Base-by-base conservation (phyloP, 2,797 vertebrate species). In the Pantherophis vulpinus region DNA sequence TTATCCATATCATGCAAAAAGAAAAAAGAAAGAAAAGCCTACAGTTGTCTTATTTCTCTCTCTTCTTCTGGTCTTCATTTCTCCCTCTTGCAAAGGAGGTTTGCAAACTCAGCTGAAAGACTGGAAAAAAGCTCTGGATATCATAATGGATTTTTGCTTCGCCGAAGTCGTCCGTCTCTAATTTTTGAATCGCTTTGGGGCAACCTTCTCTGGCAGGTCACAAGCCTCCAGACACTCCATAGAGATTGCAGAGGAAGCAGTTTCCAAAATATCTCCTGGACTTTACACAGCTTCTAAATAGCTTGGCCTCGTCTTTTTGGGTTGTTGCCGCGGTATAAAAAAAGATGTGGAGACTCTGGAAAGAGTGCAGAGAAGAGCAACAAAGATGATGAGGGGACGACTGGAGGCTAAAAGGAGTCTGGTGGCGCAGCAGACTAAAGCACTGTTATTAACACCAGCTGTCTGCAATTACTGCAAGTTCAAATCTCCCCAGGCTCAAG, bases 41-140 rank as follows among this genome's bases (percentile, higher is more conserved):
- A n/a, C 61, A 13, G 12, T 63, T 27, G 25, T 29, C 9, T 13
- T 12, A 1, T 63, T 14, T 2, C 0, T 13, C 4, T 1, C 1
- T 27, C 60, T 61, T 63, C 61, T 63, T 70, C 29, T 16, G 13
- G 13, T 32, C 29, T n/a, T 16, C 63, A 10, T 79, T 10, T 10
- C n/a, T n/a, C 32, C 70, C 1, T 42, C 37, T 42, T 42, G 18
- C 70, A 74, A 18, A 66, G 12, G 29, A n/a, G 1, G 12, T 25
- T 37, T 74, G 32, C 70, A 23, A 20, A 79, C 70, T 79, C 70
- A 2, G 70, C 32, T 1, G 70, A 9, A 74, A 74, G 7, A 9
- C 32, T 74, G 16, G 16, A 7, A 70, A 37, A 74, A 0, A 3
- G n/a, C 66, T 16, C n/a, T 1, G 66, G n/a, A 18, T 6, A 7